Conservation (phyloP, 2,113 vertebrate genomes). For the Pithys albifrons region DNA sequence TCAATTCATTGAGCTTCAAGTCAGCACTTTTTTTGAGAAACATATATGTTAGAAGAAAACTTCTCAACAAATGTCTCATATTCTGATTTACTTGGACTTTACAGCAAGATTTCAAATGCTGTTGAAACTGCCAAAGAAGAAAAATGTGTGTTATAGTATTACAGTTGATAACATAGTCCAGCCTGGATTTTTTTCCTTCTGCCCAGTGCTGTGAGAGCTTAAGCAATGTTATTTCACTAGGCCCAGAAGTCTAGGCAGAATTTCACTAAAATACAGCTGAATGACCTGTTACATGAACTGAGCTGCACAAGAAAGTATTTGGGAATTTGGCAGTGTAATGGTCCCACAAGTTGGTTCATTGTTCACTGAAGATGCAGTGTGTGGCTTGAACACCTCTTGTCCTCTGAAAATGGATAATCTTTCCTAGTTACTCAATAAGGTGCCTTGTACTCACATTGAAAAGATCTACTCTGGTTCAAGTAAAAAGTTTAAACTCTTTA, state of each 20-base stretch:
- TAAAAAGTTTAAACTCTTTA: neutral
- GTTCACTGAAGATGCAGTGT: neutral
- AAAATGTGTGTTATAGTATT: constrained; percentile 70
- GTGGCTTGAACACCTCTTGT: neutral
- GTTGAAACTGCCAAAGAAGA: constrained; percentile 53
- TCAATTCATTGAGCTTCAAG: constrained; percentile 48
- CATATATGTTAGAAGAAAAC: constrained; percentile 67
- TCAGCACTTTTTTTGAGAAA: constrained; percentile 62
- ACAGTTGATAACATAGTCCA: constrained; percentile 65
- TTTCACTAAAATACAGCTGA: constrained; percentile 37
- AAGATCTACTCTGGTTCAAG: neutral
- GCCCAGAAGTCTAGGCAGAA: constrained; percentile 25
- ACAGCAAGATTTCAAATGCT: constrained; percentile 52
- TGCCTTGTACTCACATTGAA: neutral
- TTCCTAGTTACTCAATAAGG: neutral
- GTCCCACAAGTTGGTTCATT: neutral
- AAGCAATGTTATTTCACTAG: constrained; percentile 54
- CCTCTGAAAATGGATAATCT: neutral
- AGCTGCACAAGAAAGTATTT: neutral
- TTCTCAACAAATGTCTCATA: constrained; percentile 64
- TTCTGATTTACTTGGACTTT: constrained; percentile 78
- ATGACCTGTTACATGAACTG: neutral
- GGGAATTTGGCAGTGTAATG: neutral
- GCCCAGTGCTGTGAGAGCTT: constrained; percentile 44
- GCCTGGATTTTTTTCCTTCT: constrained; percentile 55